Evolutionary conservation across 1,140 invertebrate genomes (phyloP).

Genomic region (Nomia melanderi): DNA sequence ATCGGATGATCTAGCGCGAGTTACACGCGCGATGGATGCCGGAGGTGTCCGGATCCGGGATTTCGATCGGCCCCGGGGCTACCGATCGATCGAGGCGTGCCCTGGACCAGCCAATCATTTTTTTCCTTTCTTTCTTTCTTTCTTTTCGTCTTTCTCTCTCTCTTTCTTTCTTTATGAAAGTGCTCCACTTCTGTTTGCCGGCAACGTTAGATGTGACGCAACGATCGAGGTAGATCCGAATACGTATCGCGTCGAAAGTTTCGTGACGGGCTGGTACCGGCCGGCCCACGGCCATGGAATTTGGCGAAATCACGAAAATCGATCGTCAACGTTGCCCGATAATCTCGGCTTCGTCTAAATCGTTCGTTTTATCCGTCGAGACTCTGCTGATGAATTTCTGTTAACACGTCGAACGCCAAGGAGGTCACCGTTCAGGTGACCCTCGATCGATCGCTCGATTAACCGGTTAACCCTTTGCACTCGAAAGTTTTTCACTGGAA

Average conservation of each 20-base stretch:
- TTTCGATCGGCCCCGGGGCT: constrained; percentile 33
- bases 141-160: neutral
- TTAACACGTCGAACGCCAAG: no score
- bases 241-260: constrained; percentile 56
- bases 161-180: constrained; percentile 66
- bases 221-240: constrained; percentile 41
- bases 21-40: neutral
- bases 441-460: no score
- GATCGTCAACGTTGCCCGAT: neutral
- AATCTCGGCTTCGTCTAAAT: no score
- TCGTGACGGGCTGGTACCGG: constrained; percentile 21
- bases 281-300: neutral
- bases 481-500: no score
- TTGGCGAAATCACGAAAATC: constrained; percentile 33
- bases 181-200: constrained; percentile 56
- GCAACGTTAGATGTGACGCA: constrained; percentile 59
- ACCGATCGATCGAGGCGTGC: constrained; percentile 50
- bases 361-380: no score
- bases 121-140: constrained; percentile 44
- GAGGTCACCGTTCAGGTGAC: no score
- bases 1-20: no score
- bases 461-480: no score
- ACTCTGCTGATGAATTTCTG: no score
- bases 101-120: constrained; percentile 14
- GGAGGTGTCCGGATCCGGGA: constrained; percentile 39